These are phyloP conservation scores for Hestina assimilis DNA, from an alignment of 1,140 invertebrate species.

Conservation along the genomic window DNA sequence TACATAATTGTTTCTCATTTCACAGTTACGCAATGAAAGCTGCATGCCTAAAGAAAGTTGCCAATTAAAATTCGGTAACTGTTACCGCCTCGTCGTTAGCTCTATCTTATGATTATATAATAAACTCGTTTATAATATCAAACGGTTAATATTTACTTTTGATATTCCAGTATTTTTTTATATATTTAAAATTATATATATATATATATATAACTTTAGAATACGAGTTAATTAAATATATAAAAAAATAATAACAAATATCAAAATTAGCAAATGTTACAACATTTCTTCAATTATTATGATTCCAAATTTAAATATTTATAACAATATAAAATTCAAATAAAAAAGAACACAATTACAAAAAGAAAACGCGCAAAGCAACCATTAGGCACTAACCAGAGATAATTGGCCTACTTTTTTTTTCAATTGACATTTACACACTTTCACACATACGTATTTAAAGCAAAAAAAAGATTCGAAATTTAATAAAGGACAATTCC, in stretches of 20 bases:
- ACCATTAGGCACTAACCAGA: neutral
- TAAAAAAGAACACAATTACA: neutral
- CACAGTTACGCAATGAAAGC: conserved; percentile 58
- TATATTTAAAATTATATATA: neutral
- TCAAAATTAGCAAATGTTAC: no score
- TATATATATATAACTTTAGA: neutral
- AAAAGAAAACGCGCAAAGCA: neutral
- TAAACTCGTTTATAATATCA: conserved; percentile 4
- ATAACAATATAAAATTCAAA: neutral
- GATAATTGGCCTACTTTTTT: conserved; percentile 6
- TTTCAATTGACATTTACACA: conserved; percentile 33
- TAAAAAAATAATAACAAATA: no score
- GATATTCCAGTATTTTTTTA: neutral
- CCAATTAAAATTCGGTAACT: conserved; percentile 70
- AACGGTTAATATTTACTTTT: neutral
- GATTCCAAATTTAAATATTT: neutral
- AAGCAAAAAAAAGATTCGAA: conserved; percentile 6
- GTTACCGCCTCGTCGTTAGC: conserved; percentile 21
- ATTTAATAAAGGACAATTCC: conserved; percentile 46
- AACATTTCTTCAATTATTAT: neutral
- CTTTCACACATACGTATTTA: conserved; percentile 26
- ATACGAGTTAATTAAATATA: no score
- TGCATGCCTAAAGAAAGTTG: conserved; percentile 59
- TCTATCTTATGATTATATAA: conserved; percentile 22
- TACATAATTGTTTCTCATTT: conserved; percentile 72